These are phyloP conservation scores for Selene dorsalis DNA, from an alignment of 2,797 vertebrate species.

Conservation along the genomic window DNA sequence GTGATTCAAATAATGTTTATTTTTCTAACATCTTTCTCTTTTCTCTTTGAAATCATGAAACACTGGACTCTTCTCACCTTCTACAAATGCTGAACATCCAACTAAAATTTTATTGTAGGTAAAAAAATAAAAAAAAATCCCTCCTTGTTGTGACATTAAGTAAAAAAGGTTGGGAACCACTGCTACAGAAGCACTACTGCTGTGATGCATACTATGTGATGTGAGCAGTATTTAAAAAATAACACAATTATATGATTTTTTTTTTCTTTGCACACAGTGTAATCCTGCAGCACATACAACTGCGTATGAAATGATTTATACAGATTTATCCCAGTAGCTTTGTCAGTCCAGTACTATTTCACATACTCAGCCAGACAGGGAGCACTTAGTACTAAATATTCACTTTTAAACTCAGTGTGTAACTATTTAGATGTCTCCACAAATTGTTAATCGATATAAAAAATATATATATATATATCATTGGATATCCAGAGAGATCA, in stretches of 20 bases:
- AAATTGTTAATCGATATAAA: conserved; percentile 23
- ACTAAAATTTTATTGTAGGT: too few species aligned
- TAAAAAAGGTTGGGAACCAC: conserved; percentile 15
- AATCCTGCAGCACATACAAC: conserved; percentile 23
- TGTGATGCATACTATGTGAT: neutral
- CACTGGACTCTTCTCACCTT: conserved; percentile 5
- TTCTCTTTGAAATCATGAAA: neutral
- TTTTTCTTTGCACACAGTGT: neutral
- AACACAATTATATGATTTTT: neutral
- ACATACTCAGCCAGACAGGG: conserved; percentile 23
- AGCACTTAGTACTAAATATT: conserved; percentile 40
- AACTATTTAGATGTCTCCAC: conserved; percentile 18
- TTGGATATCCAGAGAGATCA: conserved; percentile 2
- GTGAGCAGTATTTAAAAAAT: conserved; percentile 16
- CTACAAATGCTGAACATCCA: neutral
- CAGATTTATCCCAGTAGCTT: conserved; percentile 6
- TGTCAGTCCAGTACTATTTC: conserved; percentile 13
- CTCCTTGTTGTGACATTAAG: neutral
- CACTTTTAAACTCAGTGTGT: conserved; percentile 25
- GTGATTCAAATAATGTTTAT: neutral
- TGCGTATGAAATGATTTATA: conserved; percentile 6
- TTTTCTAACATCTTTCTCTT: neutral
- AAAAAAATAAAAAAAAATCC: neutral
- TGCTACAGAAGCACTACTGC: conserved; percentile 5
- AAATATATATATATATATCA: neutral